phyloP scores from a whole-genome alignment of 2,888 invertebrate genomes.

The Encarsia formosa region DNA sequence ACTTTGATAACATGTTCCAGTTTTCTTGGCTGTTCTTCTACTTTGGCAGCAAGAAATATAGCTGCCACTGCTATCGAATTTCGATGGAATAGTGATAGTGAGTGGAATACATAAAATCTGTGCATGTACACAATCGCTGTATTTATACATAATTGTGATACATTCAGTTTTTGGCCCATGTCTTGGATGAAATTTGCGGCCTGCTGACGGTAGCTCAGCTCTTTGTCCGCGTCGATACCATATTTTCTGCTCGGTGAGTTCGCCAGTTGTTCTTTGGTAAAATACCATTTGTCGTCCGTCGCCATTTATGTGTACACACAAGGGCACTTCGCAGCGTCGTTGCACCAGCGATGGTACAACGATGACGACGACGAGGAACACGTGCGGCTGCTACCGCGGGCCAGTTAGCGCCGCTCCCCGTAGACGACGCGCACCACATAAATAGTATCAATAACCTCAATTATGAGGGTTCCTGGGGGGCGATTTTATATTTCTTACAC shows the following conservation, averaged over 20 bases:
- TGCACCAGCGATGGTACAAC: too few relatives aligned
- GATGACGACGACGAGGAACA: not conserved
- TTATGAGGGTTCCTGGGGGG: too few relatives aligned
- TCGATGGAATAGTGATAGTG: slow-evolving; percentile 93
- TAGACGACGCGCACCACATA: too few relatives aligned
- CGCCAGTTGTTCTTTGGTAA: slow-evolving; percentile 85
- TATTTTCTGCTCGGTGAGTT: slow-evolving; percentile 84
- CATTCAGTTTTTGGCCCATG: slow-evolving; percentile 88
- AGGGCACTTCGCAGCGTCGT: slow-evolving; percentile 16
- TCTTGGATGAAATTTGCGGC: slow-evolving; percentile 98
- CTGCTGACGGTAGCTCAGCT: slow-evolving; percentile 91
- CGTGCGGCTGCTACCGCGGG: too few relatives aligned
- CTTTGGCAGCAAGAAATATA: slow-evolving; percentile 95
- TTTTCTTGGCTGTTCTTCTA: slow-evolving; percentile 97
- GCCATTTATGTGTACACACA: slow-evolving; percentile 62
- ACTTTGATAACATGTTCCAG: slow-evolving; percentile 95
- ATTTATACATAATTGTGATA: slow-evolving; percentile 95
- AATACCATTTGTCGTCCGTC: slow-evolving; percentile 89
- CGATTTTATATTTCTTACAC: too few relatives aligned
- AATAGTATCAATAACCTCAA: too few relatives aligned
- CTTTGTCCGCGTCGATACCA: slow-evolving; percentile 91
- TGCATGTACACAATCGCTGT: slow-evolving; percentile 99
- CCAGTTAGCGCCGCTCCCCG: not conserved
- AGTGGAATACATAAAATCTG: slow-evolving; percentile 97
- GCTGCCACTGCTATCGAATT: slow-evolving; percentile 92